A percentile compares a stretch with the other conserved stretches of the same genome.
Conservation (phyloP, 2,888 invertebrate genomes). For the Tribolium freemani region DNA sequence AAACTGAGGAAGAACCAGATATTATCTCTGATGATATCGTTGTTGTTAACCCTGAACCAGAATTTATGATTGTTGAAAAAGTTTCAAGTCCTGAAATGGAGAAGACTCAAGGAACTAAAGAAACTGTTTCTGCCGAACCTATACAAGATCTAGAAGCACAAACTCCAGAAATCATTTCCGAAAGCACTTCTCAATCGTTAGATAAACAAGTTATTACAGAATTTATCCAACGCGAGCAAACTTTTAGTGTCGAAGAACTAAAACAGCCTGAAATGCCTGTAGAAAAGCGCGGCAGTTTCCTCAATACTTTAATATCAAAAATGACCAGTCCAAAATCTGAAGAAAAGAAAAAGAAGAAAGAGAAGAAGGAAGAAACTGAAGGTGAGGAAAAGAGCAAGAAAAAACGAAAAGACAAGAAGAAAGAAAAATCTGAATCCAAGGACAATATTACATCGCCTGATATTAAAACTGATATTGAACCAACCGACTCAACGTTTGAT, state of each 20-base stretch:
- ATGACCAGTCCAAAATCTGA: slow-evolving; percentile 39
- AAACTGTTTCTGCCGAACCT: neutral
- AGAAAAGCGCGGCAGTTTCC: slow-evolving; percentile 35
- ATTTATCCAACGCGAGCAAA: slow-evolving; percentile 36
- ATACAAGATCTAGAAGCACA: neutral
- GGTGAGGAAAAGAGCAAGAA: slow-evolving; percentile 29
- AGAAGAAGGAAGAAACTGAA: slow-evolving; percentile 47
- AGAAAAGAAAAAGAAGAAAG: slow-evolving; percentile 45
- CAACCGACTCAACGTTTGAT: slow-evolving; percentile 5
- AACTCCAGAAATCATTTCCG: neutral
- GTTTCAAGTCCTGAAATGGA: neutral
- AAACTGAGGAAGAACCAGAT: neutral
- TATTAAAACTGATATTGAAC: neutral
- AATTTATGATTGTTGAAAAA: slow-evolving; percentile 16
- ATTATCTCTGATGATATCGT: neutral
- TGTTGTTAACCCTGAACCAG: neutral
- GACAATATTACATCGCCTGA: neutral
- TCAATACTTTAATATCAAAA: slow-evolving; percentile 47
- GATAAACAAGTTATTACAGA: slow-evolving; percentile 16
- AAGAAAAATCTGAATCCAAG: neutral
- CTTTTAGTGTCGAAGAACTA: neutral
- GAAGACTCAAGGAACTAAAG: neutral
- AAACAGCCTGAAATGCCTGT: slow-evolving; percentile 21
- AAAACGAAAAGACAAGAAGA: slow-evolving; percentile 37
- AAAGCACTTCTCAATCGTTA: neutral